Evolutionary conservation across 2,797 vertebrate genomes (phyloP).

Genomic region (Anabas testudineus): DNA sequence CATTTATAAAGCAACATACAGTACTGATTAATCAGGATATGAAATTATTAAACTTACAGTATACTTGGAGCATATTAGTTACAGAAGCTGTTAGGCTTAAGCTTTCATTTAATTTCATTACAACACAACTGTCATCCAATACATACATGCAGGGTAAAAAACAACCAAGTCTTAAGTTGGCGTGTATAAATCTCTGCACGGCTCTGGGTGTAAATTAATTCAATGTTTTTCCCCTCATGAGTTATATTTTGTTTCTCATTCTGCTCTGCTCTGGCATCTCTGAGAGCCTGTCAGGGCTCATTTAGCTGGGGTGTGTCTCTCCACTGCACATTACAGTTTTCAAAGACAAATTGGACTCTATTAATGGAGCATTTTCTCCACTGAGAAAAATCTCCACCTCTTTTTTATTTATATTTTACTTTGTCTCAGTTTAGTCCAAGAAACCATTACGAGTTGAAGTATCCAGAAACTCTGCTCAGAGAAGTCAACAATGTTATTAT

Average conservation of each 20-base stretch:
- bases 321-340: slow-evolving; percentile 55
- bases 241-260: neutral
- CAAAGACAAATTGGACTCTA: slow-evolving; percentile 53
- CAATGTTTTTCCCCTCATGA: slow-evolving; percentile 22
- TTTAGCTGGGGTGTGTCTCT: slow-evolving; percentile 68
- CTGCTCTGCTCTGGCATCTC: slow-evolving; percentile 34
- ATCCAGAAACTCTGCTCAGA: neutral
- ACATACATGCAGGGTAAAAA: neutral
- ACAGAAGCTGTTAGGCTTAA: slow-evolving; percentile 37
- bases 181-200: slow-evolving; percentile 2
- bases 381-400: slow-evolving; percentile 19
- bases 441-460: neutral
- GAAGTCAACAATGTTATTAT: neutral
- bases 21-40: neutral
- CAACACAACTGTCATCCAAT: slow-evolving; percentile 20
- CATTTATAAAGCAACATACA: neutral
- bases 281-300: slow-evolving; percentile 67
- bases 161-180: neutral
- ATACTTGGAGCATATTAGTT: slow-evolving; percentile 7
- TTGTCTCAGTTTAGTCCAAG: too few species aligned
- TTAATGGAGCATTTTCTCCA: slow-evolving; percentile 51
- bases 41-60: neutral
- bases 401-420: slow-evolving; percentile 46
- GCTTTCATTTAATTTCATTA: too few species aligned
- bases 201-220: slow-evolving; percentile 14